A percentile compares a stretch with the other conserved stretches of the same genome.
phyloP scores from a whole-genome alignment of 1,140 invertebrate genomes.

The Drosophila ohnishii region DNA sequence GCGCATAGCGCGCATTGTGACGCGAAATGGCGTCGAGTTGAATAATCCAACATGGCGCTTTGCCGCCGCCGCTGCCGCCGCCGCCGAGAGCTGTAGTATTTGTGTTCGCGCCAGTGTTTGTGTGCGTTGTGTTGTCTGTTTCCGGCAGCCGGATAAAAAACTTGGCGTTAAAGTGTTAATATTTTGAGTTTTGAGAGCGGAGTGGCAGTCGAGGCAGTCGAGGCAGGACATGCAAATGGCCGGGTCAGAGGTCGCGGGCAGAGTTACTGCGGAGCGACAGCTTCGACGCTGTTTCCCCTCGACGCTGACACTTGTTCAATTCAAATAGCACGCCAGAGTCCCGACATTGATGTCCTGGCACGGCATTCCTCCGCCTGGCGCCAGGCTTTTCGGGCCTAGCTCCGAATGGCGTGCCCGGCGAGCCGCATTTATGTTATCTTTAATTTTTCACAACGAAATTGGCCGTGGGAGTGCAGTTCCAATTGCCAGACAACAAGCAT shows the following conservation, averaged over 20 bases:
- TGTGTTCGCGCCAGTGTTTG: slow-evolving; percentile 40
- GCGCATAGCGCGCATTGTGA: slow-evolving; percentile 77
- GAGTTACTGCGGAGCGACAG: slow-evolving; percentile 40
- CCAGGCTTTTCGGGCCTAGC: slow-evolving; percentile 14
- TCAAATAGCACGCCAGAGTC: slow-evolving; percentile 76
- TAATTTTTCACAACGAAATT: slow-evolving; percentile 76
- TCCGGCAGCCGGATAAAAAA: slow-evolving; percentile 80
- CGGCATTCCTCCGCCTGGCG: slow-evolving; percentile 52
- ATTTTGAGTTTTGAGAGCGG: slow-evolving; percentile 78
- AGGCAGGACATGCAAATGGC: slow-evolving; percentile 41
- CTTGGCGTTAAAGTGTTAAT: slow-evolving; percentile 81
- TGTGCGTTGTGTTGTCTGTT: slow-evolving; percentile 65
- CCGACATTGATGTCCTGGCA: slow-evolving; percentile 75
- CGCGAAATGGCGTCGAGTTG: slow-evolving; percentile 80
- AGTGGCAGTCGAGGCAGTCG: slow-evolving; percentile 57
- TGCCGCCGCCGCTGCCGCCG: slow-evolving; percentile 55
- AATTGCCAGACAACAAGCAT: slow-evolving; percentile 69
- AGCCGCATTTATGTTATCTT: slow-evolving; percentile 78
- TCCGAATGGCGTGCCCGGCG: slow-evolving; percentile 56
- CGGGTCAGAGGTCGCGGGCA: slow-evolving; percentile 8
- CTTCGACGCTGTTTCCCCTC: slow-evolving; percentile 67
- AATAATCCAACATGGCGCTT: slow-evolving; percentile 81
- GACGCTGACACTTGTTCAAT: slow-evolving; percentile 79
- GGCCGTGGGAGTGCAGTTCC: slow-evolving; percentile 71
- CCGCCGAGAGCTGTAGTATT: slow-evolving; percentile 41